Percentiles rank a stretch among this genome's conserved stretches.
phyloP scores from a whole-genome alignment of 2,888 invertebrate species.

The Dryomyza anilis region DNA sequence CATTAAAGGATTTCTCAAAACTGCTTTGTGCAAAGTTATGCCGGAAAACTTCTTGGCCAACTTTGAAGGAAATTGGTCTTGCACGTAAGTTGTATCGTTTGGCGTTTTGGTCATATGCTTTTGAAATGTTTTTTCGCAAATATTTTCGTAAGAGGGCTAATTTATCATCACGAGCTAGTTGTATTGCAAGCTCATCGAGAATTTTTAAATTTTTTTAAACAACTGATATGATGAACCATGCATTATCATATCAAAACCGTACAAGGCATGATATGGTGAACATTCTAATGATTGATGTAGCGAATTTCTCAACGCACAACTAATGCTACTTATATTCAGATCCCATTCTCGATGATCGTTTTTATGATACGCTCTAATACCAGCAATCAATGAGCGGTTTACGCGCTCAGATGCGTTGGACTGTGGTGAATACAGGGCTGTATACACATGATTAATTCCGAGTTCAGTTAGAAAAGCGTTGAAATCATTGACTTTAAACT shows the following conservation, averaged over 20 bases:
- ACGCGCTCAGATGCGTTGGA: conserved; percentile 48
- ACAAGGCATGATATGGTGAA: conserved; percentile 27
- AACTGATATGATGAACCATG: conserved; percentile 20
- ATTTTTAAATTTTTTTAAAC: conserved; percentile 1
- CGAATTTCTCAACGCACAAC: conserved; percentile 24
- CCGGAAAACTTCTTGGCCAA: conserved; percentile 21
- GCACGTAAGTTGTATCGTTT: conserved; percentile 24
- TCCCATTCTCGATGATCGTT: conserved; percentile 32
- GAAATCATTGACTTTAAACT: too few species aligned
- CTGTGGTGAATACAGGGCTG: conserved; percentile 47
- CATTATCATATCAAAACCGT: conserved; percentile 25
- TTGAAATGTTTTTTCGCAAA: background rate
- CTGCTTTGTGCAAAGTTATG: conserved; percentile 23
- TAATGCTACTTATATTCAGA: conserved; percentile 20
- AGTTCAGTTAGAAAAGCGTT: conserved; percentile 14
- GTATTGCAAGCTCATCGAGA: too few species aligned
- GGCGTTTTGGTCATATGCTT: conserved; percentile 10
- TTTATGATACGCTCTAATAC: conserved; percentile 34
- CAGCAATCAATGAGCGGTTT: conserved; percentile 45
- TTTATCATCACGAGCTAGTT: conserved; percentile 1
- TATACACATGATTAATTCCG: conserved; percentile 31
- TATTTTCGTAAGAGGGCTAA: background rate
- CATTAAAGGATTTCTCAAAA: background rate
- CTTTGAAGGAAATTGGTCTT: background rate
- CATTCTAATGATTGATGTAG: conserved; percentile 23